Base-by-base conservation (phyloP, 1,140 invertebrate genomes). In the Cherax destructor region DNA sequence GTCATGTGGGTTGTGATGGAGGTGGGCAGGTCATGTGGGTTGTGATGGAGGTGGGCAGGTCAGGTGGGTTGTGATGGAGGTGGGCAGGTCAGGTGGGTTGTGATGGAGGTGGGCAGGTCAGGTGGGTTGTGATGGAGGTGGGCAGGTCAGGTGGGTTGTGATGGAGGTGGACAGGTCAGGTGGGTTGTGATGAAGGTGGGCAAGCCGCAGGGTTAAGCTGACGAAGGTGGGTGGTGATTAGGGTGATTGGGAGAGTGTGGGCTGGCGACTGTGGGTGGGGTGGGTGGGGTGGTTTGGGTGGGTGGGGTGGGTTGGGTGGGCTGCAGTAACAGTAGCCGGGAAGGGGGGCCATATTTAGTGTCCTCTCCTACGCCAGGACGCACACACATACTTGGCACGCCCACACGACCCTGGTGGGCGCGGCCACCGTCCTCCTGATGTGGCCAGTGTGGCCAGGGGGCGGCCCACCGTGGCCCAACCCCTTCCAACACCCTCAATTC, bases 341-440 rank as follows among this genome's bases (percentile, higher is more conserved):
- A 79, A 79, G 52, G 86, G 77, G 77, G 86, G 74, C 86, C 86
- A 87, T 87, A 87, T 87, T 87, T 87, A 87, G 86, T 87, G 86
- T 87, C 86, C 47, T 61, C 86, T 77, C 86, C 72, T 87, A 87
- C 86, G 74, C 86, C 86, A 30, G 76, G 77, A 87, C 86, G 85
- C 85, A 56, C 30, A 16, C 56, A 86, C 86, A 87, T 87, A 78
- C 76, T 87, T 87, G 86, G 86, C 86, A 87, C 86, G 77, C 86
- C 86, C 86, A 87, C 86, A 76, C 76, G 74, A 41, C 30, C 30
- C 77, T 50, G 84, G 76, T 41, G 84, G 77, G 77, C 74, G 74
- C 77, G 86, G 30, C 86, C 59, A 87, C 52, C 86, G 86, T 78
- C 74, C 86, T 30, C 77, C 52, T 7, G 30, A 11, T 78, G 74